Conservation (phyloP, 2,888 invertebrate genomes). For the Apoda limacodes region DNA sequence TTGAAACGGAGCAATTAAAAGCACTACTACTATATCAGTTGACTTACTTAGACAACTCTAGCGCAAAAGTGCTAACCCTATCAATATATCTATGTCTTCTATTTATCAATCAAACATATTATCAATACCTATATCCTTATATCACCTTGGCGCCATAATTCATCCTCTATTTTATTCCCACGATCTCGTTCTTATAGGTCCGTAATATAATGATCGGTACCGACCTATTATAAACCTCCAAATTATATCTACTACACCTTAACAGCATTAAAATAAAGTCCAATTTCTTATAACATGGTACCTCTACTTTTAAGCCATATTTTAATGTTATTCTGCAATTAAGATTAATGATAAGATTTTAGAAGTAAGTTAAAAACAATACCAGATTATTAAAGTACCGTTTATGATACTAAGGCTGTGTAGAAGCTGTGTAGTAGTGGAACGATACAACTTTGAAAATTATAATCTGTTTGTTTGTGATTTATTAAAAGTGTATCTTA, state of each 20-base stretch:
- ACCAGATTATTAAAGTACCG: slow-evolving; percentile 44
- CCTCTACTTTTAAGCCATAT: slow-evolving; percentile 47
- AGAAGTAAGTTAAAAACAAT: slow-evolving; percentile 54
- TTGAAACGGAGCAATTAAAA: no score
- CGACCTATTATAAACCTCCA: slow-evolving; percentile 41
- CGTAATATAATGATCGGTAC: slow-evolving; percentile 54
- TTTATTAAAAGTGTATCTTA: no score
- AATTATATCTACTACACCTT: slow-evolving; percentile 36
- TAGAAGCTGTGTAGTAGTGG: no score
- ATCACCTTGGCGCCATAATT: slow-evolving; percentile 53
- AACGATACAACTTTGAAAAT: no score
- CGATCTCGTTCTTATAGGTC: slow-evolving; percentile 63
- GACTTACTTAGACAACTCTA: no score
- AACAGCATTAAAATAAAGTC: slow-evolving; percentile 31
- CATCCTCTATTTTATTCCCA: slow-evolving; percentile 58
- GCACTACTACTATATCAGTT: no score
- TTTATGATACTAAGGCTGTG: slow-evolving; percentile 44
- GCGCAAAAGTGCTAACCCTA: no score
- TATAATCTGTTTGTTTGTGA: no score
- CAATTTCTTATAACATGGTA: slow-evolving; percentile 29
- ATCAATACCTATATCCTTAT: no score
- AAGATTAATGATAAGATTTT: slow-evolving; percentile 68
- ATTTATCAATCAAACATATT: no score
- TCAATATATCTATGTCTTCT: no score
- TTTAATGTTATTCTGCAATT: slow-evolving; percentile 68